Base-by-base conservation (phyloP, 2,888 invertebrate genomes). In the Pristionchus exspectatus region DNA sequence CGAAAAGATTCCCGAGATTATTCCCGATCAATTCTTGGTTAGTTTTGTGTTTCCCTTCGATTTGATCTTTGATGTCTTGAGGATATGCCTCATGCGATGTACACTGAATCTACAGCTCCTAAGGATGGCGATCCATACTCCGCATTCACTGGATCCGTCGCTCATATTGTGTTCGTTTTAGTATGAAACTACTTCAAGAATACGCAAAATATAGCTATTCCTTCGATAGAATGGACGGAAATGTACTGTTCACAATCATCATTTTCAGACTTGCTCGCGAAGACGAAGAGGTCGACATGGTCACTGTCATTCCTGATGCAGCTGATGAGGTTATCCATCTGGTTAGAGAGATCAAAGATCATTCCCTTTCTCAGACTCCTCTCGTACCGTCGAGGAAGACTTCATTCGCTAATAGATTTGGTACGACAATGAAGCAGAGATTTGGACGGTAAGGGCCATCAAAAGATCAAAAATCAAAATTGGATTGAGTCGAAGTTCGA, bases 1-100 rank as follows among this genome's bases (percentile, higher is more conserved):
- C 89, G 90, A 92, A 38, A 86, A 90, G 24, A 84, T 54, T n/a
- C 90, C 92, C 24, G 83, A 81, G 63, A 50, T 89, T 12, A 88
- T 88, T n/a, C 90, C 91, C 10, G 93, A 93, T 88, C 90, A 87
- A 21, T 93, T 93, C 89, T 90, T 91, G 18, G 87, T 88, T 38
- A 0, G 74, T 74, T 33, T 33, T 4, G 24, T 33, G 30, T 7
- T 21, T 85, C 33, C 59, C 24, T 30, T 1, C 30, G 2, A 0
- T 33, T 16, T 59, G 59, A 59, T 50, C 59, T 85, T 59, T 59
- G 59, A 85, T 85, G 33, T 85, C 84, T 74, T 33, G 30, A 88
- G 74, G 91, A 69, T 0, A 63, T 87, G 44, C 77, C 66, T 24
- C 50, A 33, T 27, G 91, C 91, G 74, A 88, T 91, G 38, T 92